Evolutionary conservation across 35 echinoderm and acorn worm species (phyloP).

Genomic region (Heliocidaris tuberculata): DNA sequence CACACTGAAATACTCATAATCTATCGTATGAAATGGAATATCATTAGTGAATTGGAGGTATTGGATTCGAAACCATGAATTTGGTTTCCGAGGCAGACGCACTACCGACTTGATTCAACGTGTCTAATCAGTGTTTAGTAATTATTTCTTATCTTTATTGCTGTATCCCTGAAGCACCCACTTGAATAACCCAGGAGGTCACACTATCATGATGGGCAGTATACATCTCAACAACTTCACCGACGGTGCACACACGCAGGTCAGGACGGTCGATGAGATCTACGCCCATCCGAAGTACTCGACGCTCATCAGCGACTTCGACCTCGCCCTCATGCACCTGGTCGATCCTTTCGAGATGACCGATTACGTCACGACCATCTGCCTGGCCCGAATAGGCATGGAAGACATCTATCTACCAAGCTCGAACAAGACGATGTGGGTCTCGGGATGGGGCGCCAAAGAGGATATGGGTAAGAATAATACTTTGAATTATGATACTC

Average conservation of each 20-base stretch:
- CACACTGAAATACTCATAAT: too few relatives aligned
- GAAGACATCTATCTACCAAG: not conserved
- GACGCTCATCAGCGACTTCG: slow-evolving; percentile 48
- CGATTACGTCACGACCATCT: slow-evolving; percentile 60
- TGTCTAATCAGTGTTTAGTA: not conserved
- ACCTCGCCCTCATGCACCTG: slow-evolving; percentile 53
- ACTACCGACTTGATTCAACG: not conserved
- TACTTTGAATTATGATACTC: not conserved
- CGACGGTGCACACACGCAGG: slow-evolving; percentile 26
- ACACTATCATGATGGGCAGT: slow-evolving; percentile 40
- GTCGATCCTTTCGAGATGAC: slow-evolving; percentile 12
- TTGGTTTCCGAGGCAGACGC: not conserved
- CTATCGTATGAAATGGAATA: too few relatives aligned
- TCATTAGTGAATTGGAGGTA: too few relatives aligned
- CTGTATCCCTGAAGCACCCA: slow-evolving; percentile 14
- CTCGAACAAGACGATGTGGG: slow-evolving; percentile 23
- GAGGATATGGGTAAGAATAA: slow-evolving; percentile 33
- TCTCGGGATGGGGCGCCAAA: slow-evolving; percentile 62
- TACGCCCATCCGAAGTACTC: slow-evolving; percentile 58
- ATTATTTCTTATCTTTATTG: not conserved
- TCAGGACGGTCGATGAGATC: slow-evolving; percentile 31
- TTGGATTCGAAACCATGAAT: too few relatives aligned
- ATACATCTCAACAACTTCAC: slow-evolving; percentile 38
- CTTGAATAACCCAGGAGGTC: not conserved
- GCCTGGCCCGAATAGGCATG: slow-evolving; percentile 50